phyloP scores from a whole-genome alignment of 2,888 invertebrate species.

The Cyclophora punctaria region DNA sequence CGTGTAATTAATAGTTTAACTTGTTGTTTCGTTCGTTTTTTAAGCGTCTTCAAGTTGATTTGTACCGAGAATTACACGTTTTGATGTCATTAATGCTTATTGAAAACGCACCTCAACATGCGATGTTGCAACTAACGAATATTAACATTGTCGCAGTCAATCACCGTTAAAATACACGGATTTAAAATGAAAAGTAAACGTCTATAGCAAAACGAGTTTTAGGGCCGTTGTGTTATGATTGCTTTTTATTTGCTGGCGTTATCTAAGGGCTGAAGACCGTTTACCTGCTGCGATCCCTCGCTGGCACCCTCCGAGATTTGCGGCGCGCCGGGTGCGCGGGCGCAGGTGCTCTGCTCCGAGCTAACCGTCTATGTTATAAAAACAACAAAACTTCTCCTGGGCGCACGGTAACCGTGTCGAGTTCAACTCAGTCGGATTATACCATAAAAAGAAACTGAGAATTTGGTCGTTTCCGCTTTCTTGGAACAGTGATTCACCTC shows the following conservation, averaged over 20 bases:
- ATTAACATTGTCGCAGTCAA: slow-evolving; percentile 29
- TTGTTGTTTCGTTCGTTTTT: slow-evolving; percentile 47
- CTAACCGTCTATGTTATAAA: slow-evolving; percentile 53
- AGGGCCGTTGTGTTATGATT: slow-evolving; percentile 25
- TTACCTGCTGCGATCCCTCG: slow-evolving; percentile 58
- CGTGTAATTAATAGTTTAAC: slow-evolving; percentile 50
- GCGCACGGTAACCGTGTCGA: slow-evolving; percentile 37
- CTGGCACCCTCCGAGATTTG: slow-evolving; percentile 63
- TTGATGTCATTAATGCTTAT: slow-evolving; percentile 12
- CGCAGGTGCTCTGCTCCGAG: slow-evolving; percentile 59
- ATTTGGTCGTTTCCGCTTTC: slow-evolving; percentile 71
- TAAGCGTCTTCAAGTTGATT: slow-evolving; percentile 41
- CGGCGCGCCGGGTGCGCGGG: slow-evolving; percentile 62
- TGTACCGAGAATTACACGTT: slow-evolving; percentile 38
- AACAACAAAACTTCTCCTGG: slow-evolving; percentile 36
- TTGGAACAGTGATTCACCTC: slow-evolving; percentile 67
- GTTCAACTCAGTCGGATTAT: slow-evolving; percentile 42
- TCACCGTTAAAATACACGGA: slow-evolving; percentile 17
- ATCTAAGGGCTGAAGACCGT: slow-evolving; percentile 35
- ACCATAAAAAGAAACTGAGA: slow-evolving; percentile 57
- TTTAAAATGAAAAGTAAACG: slow-evolving; percentile 16
- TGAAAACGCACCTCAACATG: slow-evolving; percentile 28
- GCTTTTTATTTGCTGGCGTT: slow-evolving; percentile 27
- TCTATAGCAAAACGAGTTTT: slow-evolving; percentile 32
- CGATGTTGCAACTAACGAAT: slow-evolving; percentile 26